Evolutionary conservation across 2,888 invertebrate species (phyloP).

Genomic region (Ophioninae sp.): DNA sequence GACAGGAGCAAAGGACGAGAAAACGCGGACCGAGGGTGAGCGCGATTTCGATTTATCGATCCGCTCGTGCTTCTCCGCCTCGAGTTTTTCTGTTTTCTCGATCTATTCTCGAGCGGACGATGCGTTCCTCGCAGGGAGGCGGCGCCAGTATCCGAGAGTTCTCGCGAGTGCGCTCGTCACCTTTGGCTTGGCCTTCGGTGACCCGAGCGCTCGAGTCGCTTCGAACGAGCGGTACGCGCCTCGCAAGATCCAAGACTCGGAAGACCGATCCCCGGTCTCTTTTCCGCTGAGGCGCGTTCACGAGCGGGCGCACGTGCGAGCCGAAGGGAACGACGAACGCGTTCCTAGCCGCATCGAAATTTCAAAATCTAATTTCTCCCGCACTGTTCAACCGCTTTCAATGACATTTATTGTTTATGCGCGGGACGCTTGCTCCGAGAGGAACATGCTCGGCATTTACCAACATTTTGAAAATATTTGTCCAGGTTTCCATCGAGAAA

Average conservation of each 20-base stretch:
- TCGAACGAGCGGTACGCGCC: neutral
- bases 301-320: neutral
- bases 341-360: too few species aligned
- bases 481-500: too few species aligned
- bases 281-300: neutral
- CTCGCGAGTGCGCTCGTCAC: constrained; percentile 10
- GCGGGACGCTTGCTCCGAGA: too few species aligned
- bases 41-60: constrained; percentile 66
- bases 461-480: too few species aligned
- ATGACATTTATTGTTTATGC: too few species aligned
- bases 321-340: neutral
- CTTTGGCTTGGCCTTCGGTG: constrained; percentile 1
- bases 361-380: too few species aligned
- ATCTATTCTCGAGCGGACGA: constrained; percentile 1
- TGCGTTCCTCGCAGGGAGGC: constrained; percentile 14
- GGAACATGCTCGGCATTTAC: too few species aligned
- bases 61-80: constrained; percentile 23
- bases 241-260: too few species aligned
- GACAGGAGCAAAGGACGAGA: constrained; percentile 8
- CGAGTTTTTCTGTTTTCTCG: neutral
- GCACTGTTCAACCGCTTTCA: too few species aligned
- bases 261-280: neutral
- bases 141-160: neutral
- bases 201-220: neutral
- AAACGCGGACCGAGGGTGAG: constrained; percentile 50